A percentile compares a stretch with the other conserved stretches of the same genome.
phyloP scores from a whole-genome alignment of 2,113 vertebrate genomes.

The Erythrocebus patas region DNA sequence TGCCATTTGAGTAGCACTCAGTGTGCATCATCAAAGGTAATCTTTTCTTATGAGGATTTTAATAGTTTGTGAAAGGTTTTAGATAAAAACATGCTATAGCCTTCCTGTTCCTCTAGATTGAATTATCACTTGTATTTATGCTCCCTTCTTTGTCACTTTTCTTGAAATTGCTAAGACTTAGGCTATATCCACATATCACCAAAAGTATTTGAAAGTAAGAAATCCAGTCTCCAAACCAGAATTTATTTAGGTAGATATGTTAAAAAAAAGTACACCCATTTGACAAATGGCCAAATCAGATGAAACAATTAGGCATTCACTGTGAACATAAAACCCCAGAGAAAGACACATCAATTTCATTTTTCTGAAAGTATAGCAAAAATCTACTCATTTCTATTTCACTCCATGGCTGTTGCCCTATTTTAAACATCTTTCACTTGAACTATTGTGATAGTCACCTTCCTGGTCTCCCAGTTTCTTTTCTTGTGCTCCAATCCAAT shows the following conservation, averaged over 20 bases:
- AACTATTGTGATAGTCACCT: neutral
- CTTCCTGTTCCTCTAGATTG: constrained; percentile 1
- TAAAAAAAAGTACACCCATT: constrained; percentile 35
- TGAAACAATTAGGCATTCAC: constrained; percentile 22
- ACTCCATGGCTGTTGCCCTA: neutral
- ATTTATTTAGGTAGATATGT: constrained; percentile 23
- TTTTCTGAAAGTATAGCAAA: neutral
- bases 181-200: neutral
- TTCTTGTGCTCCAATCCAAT: neutral
- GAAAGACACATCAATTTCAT: neutral
- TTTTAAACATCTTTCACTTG: neutral
- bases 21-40: constrained; percentile 16
- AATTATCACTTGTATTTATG: constrained; percentile 33
- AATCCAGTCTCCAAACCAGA: constrained; percentile 4
- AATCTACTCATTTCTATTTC: neutral
- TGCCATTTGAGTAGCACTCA: constrained; percentile 37
- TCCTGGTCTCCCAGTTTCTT: neutral
- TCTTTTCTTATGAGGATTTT: constrained; percentile 45
- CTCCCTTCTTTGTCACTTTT: neutral
- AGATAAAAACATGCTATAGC: neutral
- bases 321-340: neutral
- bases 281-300: constrained; percentile 37
- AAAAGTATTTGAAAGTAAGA: constrained; percentile 29
- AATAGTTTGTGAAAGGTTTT: constrained; percentile 56
- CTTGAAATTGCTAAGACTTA: constrained; percentile 28